Percentiles rank a stretch among this genome's conserved stretches.
Conservation (phyloP, 2,888 invertebrate genomes). For the Marronus borbonicus region DNA sequence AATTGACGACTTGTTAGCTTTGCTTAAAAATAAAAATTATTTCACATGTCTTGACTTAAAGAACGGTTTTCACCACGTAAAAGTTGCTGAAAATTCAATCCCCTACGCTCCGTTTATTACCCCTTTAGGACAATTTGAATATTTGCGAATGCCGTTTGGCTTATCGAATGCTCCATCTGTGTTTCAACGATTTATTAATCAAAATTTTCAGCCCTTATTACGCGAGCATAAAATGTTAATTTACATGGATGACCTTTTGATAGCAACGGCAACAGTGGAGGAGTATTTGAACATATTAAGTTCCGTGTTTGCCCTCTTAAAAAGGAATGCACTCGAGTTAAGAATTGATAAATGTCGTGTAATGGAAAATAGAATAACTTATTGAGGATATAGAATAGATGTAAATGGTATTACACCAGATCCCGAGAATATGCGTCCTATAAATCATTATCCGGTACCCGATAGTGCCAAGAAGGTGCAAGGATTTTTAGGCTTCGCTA, state of each 20-base stretch:
- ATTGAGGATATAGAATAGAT: conserved; percentile 58
- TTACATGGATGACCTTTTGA: neutral
- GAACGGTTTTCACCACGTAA: neutral
- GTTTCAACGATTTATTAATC: neutral
- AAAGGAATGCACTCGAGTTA: conserved; percentile 17
- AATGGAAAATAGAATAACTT: conserved; percentile 46
- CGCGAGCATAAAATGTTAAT: neutral
- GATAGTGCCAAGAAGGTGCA: conserved; percentile 54
- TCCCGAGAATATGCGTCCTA: conserved; percentile 54
- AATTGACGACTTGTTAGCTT: neutral
- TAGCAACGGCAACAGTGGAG: conserved; percentile 30
- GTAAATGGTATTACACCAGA: conserved; percentile 55
- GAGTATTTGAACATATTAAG: conserved; percentile 38
- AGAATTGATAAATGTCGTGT: conserved; percentile 54
- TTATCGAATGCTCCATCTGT: neutral
- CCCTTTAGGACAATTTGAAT: neutral
- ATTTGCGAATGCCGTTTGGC: neutral
- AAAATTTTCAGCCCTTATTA: neutral
- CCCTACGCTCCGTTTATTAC: neutral
- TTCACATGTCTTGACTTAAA: conserved; percentile 6
- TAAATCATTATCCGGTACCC: conserved; percentile 58
- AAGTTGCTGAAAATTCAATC: neutral
- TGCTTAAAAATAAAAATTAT: conserved; percentile 2
- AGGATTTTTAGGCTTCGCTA: conserved; percentile 58
- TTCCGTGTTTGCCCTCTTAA: conserved; percentile 12